Conservation (phyloP, 1,140 invertebrate genomes). For the Leptinotarsa undecemlineata region DNA sequence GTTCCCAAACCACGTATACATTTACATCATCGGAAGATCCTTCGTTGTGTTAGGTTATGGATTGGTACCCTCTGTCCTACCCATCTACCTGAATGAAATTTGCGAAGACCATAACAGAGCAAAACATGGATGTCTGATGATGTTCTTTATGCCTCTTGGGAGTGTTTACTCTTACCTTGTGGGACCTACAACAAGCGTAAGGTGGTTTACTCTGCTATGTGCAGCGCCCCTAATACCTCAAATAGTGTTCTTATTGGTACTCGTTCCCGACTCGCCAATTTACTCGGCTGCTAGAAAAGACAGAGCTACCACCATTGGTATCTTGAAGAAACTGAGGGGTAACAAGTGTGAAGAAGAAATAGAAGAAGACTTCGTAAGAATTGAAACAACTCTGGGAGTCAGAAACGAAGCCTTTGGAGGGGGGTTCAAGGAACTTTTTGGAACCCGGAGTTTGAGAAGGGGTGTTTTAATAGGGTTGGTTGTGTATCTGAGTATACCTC, state of each 20-base stretch:
- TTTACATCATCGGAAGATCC: constrained; percentile 56
- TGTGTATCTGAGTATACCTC: neutral
- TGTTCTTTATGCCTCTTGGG: constrained; percentile 42
- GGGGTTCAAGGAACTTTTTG: too few species aligned
- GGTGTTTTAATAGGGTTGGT: neutral
- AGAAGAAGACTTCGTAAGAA: too few species aligned
- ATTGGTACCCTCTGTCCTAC: constrained; percentile 57
- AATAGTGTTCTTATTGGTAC: constrained; percentile 57
- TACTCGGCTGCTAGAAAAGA: constrained; percentile 65
- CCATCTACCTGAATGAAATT: constrained; percentile 60
- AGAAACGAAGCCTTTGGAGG: too few species aligned
- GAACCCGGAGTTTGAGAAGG: too few species aligned
- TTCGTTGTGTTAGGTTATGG: constrained; percentile 56
- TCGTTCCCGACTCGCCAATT: constrained; percentile 75
- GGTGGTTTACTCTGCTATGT: constrained; percentile 58
- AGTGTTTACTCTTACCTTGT: constrained; percentile 58
- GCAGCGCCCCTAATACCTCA: constrained; percentile 59
- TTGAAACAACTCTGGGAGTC: too few species aligned
- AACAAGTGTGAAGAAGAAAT: constrained; percentile 40
- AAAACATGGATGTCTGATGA: constrained; percentile 40
- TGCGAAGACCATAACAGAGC: constrained; percentile 51
- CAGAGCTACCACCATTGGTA: constrained; percentile 60
- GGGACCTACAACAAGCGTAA: constrained; percentile 64
- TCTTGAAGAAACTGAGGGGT: constrained; percentile 50
- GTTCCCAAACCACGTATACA: constrained; percentile 51